Evolutionary conservation across 1,140 invertebrate genomes (phyloP).

Genomic region (Leptinotarsa undecemlineata): DNA sequence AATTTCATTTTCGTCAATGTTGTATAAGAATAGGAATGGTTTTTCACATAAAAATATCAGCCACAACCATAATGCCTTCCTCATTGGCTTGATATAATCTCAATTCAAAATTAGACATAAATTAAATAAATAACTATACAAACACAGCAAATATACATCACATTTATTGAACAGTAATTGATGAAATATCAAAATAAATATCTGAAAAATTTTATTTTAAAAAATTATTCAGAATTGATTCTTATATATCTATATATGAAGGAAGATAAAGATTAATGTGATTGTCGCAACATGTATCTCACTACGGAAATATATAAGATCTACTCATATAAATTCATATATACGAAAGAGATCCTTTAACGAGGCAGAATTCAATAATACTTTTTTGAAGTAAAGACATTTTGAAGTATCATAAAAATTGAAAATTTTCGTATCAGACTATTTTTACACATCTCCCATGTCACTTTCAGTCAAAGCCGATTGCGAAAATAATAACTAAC

Average conservation of each 20-base stretch:
- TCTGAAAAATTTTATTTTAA: neutral
- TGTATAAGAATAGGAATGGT: too few relatives aligned
- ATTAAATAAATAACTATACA: too few relatives aligned
- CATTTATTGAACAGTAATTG: too few relatives aligned
- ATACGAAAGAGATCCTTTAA: neutral
- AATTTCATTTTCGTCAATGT: too few relatives aligned
- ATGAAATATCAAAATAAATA: neutral
- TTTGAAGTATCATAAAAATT: neutral
- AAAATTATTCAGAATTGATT: conserved; percentile 9
- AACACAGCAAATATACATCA: too few relatives aligned
- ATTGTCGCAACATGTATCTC: conserved; percentile 16
- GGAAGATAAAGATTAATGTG: conserved; percentile 7
- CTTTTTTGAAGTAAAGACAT: neutral
- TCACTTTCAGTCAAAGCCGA: too few relatives aligned
- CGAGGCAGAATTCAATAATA: neutral
- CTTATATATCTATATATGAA: neutral
- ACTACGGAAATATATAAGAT: conserved; percentile 9
- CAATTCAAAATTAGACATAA: too few relatives aligned
- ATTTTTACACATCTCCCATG: neutral
- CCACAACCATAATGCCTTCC: too few relatives aligned
- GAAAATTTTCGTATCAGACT: neutral
- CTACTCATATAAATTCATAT: neutral
- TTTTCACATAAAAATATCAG: too few relatives aligned
- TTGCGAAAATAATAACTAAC: too few relatives aligned
- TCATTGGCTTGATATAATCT: too few relatives aligned